Conservation (phyloP, 2,888 invertebrate species). For the Blomia tropicalis region DNA sequence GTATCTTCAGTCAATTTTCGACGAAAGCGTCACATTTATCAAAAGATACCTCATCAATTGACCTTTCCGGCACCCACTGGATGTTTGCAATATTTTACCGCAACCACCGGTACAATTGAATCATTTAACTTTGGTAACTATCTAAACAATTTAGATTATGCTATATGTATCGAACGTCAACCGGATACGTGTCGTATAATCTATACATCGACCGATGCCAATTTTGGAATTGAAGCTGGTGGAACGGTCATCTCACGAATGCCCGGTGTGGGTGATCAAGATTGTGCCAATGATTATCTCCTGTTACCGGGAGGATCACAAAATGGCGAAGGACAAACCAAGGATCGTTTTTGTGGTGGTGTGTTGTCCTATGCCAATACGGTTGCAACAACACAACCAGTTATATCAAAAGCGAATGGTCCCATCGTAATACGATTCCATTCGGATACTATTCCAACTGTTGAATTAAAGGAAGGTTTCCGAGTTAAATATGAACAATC, state of each 20-base stretch:
- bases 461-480: constrained; percentile 23
- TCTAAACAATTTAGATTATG: constrained; percentile 26
- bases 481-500: constrained; percentile 25
- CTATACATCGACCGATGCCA: constrained; percentile 18
- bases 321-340: constrained; percentile 21
- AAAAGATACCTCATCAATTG: neutral
- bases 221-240: constrained; percentile 8
- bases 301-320: constrained; percentile 23
- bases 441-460: constrained; percentile 17
- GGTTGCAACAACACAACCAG: neutral
- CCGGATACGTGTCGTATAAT: constrained; percentile 24
- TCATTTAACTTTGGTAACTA: constrained; percentile 27
- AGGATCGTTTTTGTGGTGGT: constrained; percentile 26
- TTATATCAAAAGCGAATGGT: constrained; percentile 24
- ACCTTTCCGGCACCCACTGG: constrained; percentile 20
- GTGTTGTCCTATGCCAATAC: constrained; percentile 2
- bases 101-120: constrained; percentile 22
- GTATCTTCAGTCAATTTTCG: neutral
- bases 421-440: constrained; percentile 27
- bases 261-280: constrained; percentile 22
- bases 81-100: constrained; percentile 25
- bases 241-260: neutral
- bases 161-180: constrained; percentile 26
- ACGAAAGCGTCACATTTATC: neutral
- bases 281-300: constrained; percentile 24